Evolutionary conservation across 2,797 vertebrate genomes (phyloP).

Genomic region (Triplophysa yarkandensis): DNA sequence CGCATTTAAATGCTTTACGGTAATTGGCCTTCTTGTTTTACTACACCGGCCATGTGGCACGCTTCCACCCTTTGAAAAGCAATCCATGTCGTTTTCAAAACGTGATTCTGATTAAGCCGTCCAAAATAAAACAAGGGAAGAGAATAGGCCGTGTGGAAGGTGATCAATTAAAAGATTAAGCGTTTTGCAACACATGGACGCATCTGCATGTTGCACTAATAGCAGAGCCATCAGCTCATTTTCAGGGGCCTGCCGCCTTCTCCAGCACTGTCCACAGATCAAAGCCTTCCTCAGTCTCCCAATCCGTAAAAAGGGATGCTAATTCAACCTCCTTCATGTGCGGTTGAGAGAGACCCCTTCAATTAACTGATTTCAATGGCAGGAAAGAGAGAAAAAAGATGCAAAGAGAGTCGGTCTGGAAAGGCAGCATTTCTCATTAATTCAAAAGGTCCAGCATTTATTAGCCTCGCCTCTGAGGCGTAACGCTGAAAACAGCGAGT

Average conservation of each 20-base stretch:
- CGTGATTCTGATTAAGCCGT: constrained; percentile 69
- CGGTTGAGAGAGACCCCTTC: constrained; percentile 94
- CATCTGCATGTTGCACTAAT: constrained; percentile 91
- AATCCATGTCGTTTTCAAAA: constrained; percentile 73
- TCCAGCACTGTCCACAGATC: constrained; percentile 90
- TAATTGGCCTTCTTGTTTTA: constrained; percentile 48
- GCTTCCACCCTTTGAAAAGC: constrained; percentile 67
- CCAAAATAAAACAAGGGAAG: constrained; percentile 58
- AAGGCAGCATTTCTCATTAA: constrained; percentile 93
- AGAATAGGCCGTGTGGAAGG: constrained; percentile 82
- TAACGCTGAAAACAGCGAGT: constrained; percentile 90
- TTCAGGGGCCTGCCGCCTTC: constrained; percentile 87
- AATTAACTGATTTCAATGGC: constrained; percentile 99
- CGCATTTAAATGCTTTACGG: constrained; percentile 54
- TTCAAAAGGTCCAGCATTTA: constrained; percentile 91
- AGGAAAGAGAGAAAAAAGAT: constrained; percentile 77
- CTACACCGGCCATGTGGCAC: constrained; percentile 45
- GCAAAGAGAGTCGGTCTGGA: constrained; percentile 86
- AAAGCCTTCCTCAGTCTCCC: constrained; percentile 87
- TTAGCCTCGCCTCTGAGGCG: constrained; percentile 94
- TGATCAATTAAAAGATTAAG: constrained; percentile 99
- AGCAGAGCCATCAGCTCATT: constrained; percentile 98
- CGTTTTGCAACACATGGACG: constrained; percentile 89
- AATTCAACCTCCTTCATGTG: constrained; percentile 97
- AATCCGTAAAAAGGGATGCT: constrained; percentile 92